A percentile compares a stretch with the other conserved stretches of the same genome.
Conservation (phyloP, 2,888 invertebrate species). For the Adelognathus sp. region DNA sequence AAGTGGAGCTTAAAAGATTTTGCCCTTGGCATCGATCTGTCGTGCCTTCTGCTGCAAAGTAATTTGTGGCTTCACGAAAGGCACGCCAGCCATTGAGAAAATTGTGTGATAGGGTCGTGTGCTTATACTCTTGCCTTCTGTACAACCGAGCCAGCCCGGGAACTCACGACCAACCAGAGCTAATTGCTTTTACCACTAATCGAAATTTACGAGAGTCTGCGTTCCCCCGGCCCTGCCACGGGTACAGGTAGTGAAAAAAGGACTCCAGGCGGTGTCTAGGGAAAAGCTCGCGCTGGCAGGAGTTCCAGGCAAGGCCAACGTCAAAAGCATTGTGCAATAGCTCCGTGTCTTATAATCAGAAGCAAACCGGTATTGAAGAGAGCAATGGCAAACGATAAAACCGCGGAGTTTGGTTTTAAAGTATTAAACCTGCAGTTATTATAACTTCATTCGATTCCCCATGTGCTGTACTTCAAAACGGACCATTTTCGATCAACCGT, state of each 20-base stretch:
- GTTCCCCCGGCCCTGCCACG: not conserved
- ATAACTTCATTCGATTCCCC: not conserved
- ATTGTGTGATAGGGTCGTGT: conserved; percentile 19
- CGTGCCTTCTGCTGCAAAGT: conserved; percentile 15
- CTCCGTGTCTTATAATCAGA: conserved; percentile 19
- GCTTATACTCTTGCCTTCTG: not conserved
- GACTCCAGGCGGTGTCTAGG: conserved; percentile 16
- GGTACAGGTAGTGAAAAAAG: conserved; percentile 43
- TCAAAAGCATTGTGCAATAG: conserved; percentile 35
- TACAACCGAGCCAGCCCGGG: not conserved
- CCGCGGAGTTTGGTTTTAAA: not conserved
- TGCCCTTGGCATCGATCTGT: conserved; percentile 32
- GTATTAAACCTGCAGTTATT: not conserved
- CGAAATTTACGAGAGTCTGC: conserved; percentile 62
- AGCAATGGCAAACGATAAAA: conserved; percentile 13
- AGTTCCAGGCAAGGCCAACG: conserved; percentile 33
- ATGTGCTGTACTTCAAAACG: no score
- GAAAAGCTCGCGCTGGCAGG: conserved; percentile 30
- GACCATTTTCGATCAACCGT: no score
- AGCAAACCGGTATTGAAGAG: conserved; percentile 17
- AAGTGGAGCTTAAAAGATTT: no score
- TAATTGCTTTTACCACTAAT: conserved; percentile 64
- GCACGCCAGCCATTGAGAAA: conserved; percentile 35
- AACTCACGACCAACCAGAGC: conserved; percentile 49
- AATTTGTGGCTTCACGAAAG: conserved; percentile 30